Percentiles rank a stretch among this genome's conserved stretches.
phyloP scores from a whole-genome alignment of 2,797 vertebrate genomes.

The Poliocrania exsul region DNA sequence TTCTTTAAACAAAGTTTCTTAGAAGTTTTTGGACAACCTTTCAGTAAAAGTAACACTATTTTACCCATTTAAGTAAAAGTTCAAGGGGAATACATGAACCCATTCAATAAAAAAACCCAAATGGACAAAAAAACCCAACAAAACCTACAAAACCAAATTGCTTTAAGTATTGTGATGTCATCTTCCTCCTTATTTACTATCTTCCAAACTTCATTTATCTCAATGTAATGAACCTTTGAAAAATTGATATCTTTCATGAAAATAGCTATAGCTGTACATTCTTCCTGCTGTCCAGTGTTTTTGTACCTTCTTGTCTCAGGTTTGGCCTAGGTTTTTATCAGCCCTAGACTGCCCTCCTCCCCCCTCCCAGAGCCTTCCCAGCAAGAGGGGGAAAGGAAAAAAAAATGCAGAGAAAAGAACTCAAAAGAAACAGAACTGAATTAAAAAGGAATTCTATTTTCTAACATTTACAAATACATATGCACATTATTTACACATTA shows the following conservation, averaged over 20 bases:
- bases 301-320: not conserved
- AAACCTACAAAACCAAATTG: not conserved
- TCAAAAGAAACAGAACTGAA: no score
- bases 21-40: not conserved
- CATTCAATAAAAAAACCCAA: not conserved
- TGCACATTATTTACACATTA: no score
- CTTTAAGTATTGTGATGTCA: not conserved
- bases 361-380: no score
- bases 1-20: not conserved
- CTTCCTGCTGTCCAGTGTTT: not conserved
- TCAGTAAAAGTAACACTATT: not conserved
- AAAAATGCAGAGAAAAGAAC: no score
- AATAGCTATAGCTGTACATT: not conserved
- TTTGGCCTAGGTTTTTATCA: no score
- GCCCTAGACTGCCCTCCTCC: no score
- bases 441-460: no score
- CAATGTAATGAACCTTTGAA: not conserved
- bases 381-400: no score
- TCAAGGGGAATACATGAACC: not conserved
- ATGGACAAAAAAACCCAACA: not conserved
- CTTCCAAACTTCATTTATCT: not conserved
- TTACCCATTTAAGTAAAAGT: not conserved
- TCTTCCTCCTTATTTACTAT: not conserved
- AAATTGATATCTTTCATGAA: not conserved
- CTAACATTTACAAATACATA: no score